phyloP scores from a whole-genome alignment of 2,888 invertebrate species.

The Aquatica leii region DNA sequence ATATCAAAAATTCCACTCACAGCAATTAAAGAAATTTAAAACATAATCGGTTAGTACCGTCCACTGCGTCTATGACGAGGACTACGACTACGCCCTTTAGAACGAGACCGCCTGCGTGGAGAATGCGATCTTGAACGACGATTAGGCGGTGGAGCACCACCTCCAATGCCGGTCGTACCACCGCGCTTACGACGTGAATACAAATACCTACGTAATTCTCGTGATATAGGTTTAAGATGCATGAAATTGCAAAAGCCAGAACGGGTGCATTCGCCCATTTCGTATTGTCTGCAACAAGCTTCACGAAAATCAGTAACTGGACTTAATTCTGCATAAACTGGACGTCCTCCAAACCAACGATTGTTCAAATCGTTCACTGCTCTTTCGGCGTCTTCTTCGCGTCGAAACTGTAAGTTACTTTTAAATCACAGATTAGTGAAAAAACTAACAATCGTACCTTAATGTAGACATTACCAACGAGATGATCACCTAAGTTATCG shows the following conservation, averaged over 20 bases:
- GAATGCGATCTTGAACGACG: constrained; percentile 71
- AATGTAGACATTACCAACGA: constrained; percentile 99
- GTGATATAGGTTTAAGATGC: constrained; percentile 98
- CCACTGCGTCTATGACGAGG: constrained; percentile 61
- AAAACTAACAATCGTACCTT: constrained; percentile 74
- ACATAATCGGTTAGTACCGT: constrained; percentile 63
- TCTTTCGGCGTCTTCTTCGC: constrained; percentile 98
- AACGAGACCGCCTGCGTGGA: constrained; percentile 63
- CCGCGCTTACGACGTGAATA: constrained; percentile 75
- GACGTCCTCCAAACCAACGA: constrained; percentile 98
- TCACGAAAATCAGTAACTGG: constrained; percentile 99
- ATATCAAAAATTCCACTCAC: no score
- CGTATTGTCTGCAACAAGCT: constrained; percentile 99
- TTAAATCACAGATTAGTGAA: no score
- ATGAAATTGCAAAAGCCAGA: constrained; percentile 99
- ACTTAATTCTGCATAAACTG: constrained; percentile 97
- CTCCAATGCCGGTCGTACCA: constrained; percentile 38
- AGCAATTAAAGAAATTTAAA: no score
- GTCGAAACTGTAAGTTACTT: constrained; percentile 78
- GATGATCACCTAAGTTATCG: constrained; percentile 97
- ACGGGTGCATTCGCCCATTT: constrained; percentile 98
- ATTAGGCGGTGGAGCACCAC: constrained; percentile 54
- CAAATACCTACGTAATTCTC: constrained; percentile 84
- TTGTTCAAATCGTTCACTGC: constrained; percentile 97
- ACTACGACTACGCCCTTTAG: constrained; percentile 60